Evolutionary conservation across 2,888 invertebrate species (phyloP), one percentile per base, ranked within the genome.

Genomic region (Melanostoma scalare): DNA sequence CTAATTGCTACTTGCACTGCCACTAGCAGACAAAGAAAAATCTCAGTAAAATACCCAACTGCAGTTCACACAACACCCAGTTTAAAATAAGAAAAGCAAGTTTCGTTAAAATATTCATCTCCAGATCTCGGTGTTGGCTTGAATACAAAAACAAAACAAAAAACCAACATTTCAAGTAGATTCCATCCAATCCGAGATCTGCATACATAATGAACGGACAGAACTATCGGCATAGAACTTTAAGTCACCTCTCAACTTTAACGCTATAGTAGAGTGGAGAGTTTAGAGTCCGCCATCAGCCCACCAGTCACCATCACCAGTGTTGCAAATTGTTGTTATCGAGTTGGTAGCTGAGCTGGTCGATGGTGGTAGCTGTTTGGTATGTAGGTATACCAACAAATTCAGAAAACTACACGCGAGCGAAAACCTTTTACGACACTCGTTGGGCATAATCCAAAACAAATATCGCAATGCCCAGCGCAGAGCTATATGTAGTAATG

Each of bases 81-180:
- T 30, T n/a, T 10, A 44, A 52, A 10, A 72, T n/a, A 65, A 46
- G 44, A 61, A 72, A 68, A 71, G 72, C 72, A 56, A 55, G 58
- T 61, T 63, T 42, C 61, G 20, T 63, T 73, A 46, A 82, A 77
- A 58, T 78, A 82, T 82, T 77, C 68, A 82, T 61, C 63, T 38
- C 71, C 6, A 46, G 53, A 38, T 55, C 68, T 44, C 60, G 10
- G 67, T 46, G 36, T 52, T 58, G 48, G 48, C 55, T 10, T 35
- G 35, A 44, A 36, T 61, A 42, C 35, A 40, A n/a, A 38, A 60
- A 72, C 9, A 36, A 56, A 53, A 63, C 36, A 75, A 10, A 52
- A 69, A 38, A 48, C 55, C 40, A 46, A 61, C 20, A 33, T 55
- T 72, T 52, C 40, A 67, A 73, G 60, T 56, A 46, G 71, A 81